Percentiles rank a stretch among this genome's conserved stretches.
phyloP scores from a whole-genome alignment of 2,797 vertebrate species.

The Melanotaenia trifasciata region DNA sequence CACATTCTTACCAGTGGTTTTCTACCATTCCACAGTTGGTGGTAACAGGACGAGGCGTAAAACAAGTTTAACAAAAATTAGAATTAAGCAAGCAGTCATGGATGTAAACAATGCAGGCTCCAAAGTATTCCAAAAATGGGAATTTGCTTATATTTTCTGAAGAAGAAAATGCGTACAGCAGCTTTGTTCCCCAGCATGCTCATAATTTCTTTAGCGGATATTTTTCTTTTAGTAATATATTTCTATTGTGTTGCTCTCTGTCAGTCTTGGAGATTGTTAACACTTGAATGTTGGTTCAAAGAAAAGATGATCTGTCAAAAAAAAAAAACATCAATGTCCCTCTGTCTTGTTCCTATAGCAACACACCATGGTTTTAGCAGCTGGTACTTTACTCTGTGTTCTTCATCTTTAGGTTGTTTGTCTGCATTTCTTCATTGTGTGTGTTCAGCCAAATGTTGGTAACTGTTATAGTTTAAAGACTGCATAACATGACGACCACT shows the following conservation, averaged over 20 bases:
- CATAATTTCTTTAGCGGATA: not conserved
- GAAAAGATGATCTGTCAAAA: conserved; percentile 24
- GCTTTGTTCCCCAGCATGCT: not conserved
- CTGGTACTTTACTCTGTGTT: conserved; percentile 36
- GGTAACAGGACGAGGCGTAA: not conserved
- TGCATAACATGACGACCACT: conserved; percentile 27
- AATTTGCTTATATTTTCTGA: conserved; percentile 2
- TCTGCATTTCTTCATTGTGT: conserved; percentile 36
- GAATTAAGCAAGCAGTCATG: not conserved
- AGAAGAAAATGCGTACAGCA: not conserved
- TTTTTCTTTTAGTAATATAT: not conserved
- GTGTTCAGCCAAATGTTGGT: conserved; percentile 41
- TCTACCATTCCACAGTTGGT: conserved; percentile 1
- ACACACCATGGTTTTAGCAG: conserved; percentile 43
- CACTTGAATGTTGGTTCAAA: not conserved
- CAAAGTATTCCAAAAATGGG: not conserved
- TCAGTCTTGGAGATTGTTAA: not conserved
- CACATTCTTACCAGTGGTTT: conserved; percentile 17
- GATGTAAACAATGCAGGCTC: not conserved
- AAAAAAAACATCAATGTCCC: conserved; percentile 15
- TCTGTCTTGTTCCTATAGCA: conserved; percentile 20
- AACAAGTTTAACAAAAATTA: not conserved
- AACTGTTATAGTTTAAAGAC: conserved; percentile 47
- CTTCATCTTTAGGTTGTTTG: too few relatives aligned
- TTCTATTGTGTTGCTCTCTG: not conserved